These are phyloP conservation scores for Emmelina monodactyla DNA, from an alignment of 2,888 invertebrate species.

Conservation along the genomic window DNA sequence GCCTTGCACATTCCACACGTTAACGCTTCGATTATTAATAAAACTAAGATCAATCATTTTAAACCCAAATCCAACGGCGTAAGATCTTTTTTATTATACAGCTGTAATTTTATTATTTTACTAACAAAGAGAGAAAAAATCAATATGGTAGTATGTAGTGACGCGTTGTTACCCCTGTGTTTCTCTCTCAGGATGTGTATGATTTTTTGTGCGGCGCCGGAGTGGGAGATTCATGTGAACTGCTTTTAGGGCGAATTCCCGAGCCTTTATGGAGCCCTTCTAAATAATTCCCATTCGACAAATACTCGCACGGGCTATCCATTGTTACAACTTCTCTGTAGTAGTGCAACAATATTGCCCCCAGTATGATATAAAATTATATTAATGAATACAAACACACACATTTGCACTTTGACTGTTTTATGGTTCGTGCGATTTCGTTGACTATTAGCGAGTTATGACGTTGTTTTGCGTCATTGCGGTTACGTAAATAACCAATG, in stretches of 20 bases:
- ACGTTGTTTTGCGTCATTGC: no score
- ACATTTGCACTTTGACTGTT: constrained; percentile 14
- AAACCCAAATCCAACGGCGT: constrained; percentile 51
- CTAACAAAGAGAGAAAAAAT: constrained; percentile 63
- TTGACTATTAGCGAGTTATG: no score
- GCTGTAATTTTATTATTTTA: constrained; percentile 55
- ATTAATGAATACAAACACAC: constrained; percentile 33
- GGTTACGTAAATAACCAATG: no score
- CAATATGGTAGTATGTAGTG: constrained; percentile 57
- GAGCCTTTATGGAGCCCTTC: constrained; percentile 63
- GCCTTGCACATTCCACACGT: constrained; percentile 64
- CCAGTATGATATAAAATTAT: constrained; percentile 41
- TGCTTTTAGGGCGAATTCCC: constrained; percentile 66
- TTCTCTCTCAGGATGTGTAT: constrained; percentile 63
- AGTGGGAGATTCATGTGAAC: constrained; percentile 67
- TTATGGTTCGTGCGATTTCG: constrained; percentile 11
- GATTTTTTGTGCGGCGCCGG: constrained; percentile 61
- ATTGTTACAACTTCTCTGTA: constrained; percentile 53
- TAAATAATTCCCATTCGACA: constrained; percentile 64
- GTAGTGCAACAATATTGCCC: constrained; percentile 54
- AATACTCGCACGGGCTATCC: constrained; percentile 59
- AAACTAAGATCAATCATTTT: constrained; percentile 55
- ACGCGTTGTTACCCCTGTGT: constrained; percentile 65
- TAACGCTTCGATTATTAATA: constrained; percentile 64
- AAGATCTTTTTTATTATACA: constrained; percentile 49